Evolutionary conservation across 64 coral and sea anemone species (phyloP).

Genomic region (Anthopleura sola): DNA sequence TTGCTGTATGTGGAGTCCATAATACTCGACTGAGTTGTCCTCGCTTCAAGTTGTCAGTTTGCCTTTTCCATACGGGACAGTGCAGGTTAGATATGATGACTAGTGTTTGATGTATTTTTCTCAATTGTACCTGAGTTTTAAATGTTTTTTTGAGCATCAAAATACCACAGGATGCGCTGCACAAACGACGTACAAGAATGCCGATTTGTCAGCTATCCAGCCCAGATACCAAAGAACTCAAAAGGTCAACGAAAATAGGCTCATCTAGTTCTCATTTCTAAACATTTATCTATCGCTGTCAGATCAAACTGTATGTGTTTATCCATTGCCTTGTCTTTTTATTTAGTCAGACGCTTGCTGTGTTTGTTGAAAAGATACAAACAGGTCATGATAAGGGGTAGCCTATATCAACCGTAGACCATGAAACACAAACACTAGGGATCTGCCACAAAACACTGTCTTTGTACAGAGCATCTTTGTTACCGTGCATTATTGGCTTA

Average conservation of each 20-base stretch:
- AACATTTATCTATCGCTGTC: conserved; percentile 5
- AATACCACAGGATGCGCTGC: not conserved
- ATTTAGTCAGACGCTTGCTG: not conserved
- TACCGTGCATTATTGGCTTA: not conserved
- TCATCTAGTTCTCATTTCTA: conserved; percentile 1
- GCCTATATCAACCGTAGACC: not conserved
- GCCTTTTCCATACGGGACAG: not conserved
- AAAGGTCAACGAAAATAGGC: not conserved
- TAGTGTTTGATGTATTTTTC: not conserved
- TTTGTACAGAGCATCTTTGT: not conserved
- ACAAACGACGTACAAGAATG: not conserved
- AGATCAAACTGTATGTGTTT: not conserved
- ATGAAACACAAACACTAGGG: not conserved
- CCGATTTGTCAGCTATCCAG: not conserved
- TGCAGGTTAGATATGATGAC: not conserved
- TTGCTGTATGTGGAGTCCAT: no score
- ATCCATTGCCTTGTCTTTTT: not conserved
- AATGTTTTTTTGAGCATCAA: not conserved
- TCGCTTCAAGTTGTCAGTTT: no score
- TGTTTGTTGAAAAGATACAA: not conserved
- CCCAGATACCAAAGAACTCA: conserved; percentile 26
- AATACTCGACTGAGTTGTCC: no score
- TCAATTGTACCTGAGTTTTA: not conserved
- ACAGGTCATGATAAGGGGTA: not conserved
- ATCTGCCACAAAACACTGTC: not conserved